Conservation (phyloP, 2,113 vertebrate species). For the Fulica atra region DNA sequence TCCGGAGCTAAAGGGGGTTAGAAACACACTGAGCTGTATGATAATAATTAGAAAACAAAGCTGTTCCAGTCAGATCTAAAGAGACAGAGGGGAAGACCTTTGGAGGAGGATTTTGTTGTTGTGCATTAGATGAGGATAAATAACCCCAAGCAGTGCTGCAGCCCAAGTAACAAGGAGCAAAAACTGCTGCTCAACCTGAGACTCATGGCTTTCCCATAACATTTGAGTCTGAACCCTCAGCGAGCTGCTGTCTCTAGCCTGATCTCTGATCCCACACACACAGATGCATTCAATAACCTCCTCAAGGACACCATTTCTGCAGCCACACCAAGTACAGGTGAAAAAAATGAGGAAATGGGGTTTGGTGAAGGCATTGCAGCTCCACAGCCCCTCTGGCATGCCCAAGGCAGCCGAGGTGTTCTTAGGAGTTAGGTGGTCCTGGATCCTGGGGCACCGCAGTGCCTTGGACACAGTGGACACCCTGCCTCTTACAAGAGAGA, state of each 20-base stretch:
- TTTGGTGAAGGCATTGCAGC: neutral
- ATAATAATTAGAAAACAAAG: neutral
- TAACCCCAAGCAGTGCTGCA: neutral
- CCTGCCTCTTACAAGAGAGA: neutral
- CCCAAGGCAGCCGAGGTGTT: rapidly evolving
- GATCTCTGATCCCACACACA: neutral
- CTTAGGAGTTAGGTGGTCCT: neutral
- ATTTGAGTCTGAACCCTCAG: rapidly evolving
- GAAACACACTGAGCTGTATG: neutral
- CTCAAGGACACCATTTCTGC: neutral
- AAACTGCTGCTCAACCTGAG: neutral
- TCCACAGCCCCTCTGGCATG: neutral
- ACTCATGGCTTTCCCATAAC: rapidly evolving
- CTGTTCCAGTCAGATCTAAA: neutral
- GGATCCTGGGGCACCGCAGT: rapidly evolving
- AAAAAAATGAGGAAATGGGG: neutral
- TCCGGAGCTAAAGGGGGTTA: neutral
- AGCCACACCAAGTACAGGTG: neutral
- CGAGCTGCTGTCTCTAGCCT: neutral
- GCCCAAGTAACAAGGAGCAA: neutral
- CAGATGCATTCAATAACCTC: rapidly evolving
- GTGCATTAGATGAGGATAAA: neutral
- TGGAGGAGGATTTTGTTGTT: neutral
- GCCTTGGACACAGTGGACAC: rapidly evolving
- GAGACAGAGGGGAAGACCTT: neutral